Evolutionary conservation across 92 coral and sea anemone genomes (phyloP).

Genomic region (Zoanthus sociatus): DNA sequence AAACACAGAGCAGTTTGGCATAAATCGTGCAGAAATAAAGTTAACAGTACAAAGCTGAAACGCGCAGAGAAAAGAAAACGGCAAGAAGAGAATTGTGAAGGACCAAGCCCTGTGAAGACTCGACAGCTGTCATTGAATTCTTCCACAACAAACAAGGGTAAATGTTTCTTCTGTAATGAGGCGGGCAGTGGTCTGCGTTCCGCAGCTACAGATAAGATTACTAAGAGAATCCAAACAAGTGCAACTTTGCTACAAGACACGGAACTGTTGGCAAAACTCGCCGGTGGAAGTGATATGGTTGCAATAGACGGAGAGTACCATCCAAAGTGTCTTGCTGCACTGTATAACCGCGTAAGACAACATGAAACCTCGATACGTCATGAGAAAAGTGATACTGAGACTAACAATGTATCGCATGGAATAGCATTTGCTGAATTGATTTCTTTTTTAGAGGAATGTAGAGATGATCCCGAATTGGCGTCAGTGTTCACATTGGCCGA

Average conservation of each 20-base stretch:
- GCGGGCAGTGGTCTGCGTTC: constrained; percentile 39
- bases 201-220: constrained; percentile 43
- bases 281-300: constrained; percentile 60
- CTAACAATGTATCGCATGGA: constrained; percentile 35
- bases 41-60: background rate
- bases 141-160: background rate
- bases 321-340: constrained; percentile 51
- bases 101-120: constrained; percentile 3
- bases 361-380: background rate
- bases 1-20: constrained; percentile 13
- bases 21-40: constrained; percentile 12
- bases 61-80: background rate
- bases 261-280: constrained; percentile 52
- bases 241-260: constrained; percentile 54
- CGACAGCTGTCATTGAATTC: background rate
- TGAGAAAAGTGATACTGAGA: constrained; percentile 29
- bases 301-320: constrained; percentile 62
- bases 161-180: constrained; percentile 55
- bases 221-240: constrained; percentile 35
- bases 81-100: background rate
- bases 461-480: constrained; percentile 49
- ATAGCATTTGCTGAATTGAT: constrained; percentile 62
- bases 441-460: constrained; percentile 58
- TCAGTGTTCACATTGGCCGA: constrained; percentile 57
- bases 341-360: constrained; percentile 56